Evolutionary conservation across 2,888 invertebrate species (phyloP).

Genomic region (Eupithecia abbreviata): DNA sequence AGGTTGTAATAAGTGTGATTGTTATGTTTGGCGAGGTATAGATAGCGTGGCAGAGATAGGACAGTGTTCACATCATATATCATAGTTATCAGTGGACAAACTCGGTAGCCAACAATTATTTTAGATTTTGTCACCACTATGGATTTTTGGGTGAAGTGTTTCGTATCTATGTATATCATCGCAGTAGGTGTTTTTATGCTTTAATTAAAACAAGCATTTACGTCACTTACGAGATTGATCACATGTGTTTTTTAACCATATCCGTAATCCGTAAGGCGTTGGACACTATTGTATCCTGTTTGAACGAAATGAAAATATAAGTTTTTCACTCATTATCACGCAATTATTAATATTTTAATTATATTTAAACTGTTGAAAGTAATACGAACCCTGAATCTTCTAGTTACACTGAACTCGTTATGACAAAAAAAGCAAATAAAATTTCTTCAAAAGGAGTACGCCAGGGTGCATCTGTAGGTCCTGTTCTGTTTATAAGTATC

Average conservation of each 20-base stretch:
- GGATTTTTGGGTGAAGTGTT: conserved; percentile 52
- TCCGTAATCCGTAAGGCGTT: not conserved
- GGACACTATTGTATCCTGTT: not conserved
- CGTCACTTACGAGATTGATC: conserved; percentile 11
- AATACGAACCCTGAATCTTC: not conserved
- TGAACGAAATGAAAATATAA: not conserved
- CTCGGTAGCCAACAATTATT: conserved; percentile 64
- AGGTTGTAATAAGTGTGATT: not conserved
- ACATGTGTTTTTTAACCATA: not conserved
- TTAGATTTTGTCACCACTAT: conserved; percentile 59
- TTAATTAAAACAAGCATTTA: conserved; percentile 33
- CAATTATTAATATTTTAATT: not conserved
- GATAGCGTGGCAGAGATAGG: conserved; percentile 47
- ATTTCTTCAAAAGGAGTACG: not conserved
- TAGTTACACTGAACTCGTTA: not conserved
- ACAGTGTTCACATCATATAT: conserved; percentile 60
- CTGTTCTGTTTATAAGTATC: not conserved
- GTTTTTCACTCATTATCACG: not conserved
- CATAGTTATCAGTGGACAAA: conserved; percentile 61
- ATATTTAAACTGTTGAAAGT: not conserved
- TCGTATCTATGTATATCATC: conserved; percentile 42
- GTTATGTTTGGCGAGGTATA: conserved; percentile 17
- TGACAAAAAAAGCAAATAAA: not conserved
- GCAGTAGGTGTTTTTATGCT: conserved; percentile 23
- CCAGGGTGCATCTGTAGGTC: not conserved